phyloP scores from a whole-genome alignment of 2,888 invertebrate genomes.

The Frankliniella fusca region DNA sequence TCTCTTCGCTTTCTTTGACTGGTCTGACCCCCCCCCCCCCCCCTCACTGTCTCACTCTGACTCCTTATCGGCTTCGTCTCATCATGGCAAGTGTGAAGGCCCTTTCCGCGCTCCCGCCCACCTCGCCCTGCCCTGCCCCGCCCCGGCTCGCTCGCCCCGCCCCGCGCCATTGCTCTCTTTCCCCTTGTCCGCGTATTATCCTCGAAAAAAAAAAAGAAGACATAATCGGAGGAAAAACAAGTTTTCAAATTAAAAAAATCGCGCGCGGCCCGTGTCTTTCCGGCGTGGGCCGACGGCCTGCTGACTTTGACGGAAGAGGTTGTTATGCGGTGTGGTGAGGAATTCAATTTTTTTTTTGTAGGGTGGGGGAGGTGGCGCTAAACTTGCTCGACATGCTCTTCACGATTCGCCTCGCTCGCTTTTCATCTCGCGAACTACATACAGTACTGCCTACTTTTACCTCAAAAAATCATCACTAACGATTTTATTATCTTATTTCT shows the following conservation, averaged over 20 bases:
- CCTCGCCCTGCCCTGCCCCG: neutral
- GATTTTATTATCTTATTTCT: neutral
- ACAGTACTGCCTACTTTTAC: neutral
- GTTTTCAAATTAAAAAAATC: conserved; percentile 21
- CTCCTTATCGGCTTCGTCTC: neutral
- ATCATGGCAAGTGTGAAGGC: too few relatives aligned
- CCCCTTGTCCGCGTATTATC: neutral
- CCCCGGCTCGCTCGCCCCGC: too few relatives aligned
- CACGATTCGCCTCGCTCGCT: neutral
- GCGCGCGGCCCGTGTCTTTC: neutral
- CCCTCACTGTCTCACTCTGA: neutral
- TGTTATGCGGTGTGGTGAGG: too few relatives aligned
- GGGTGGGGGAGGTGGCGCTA: neutral
- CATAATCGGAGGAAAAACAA: conserved; percentile 8
- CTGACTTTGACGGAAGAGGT: conserved; percentile 1
- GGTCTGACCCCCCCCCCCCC: neutral
- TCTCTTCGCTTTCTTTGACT: neutral
- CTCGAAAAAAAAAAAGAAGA: neutral
- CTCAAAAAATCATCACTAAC: neutral
- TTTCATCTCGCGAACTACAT: neutral
- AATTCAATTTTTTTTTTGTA: neutral
- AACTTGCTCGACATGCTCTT: too few relatives aligned
- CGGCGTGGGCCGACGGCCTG: neutral
- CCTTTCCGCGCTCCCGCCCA: neutral
- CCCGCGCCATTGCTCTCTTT: neutral